Percentiles rank a stretch among this genome's conserved stretches.
phyloP scores from a whole-genome alignment of 2,113 vertebrate species.

The Marmota monax region DNA sequence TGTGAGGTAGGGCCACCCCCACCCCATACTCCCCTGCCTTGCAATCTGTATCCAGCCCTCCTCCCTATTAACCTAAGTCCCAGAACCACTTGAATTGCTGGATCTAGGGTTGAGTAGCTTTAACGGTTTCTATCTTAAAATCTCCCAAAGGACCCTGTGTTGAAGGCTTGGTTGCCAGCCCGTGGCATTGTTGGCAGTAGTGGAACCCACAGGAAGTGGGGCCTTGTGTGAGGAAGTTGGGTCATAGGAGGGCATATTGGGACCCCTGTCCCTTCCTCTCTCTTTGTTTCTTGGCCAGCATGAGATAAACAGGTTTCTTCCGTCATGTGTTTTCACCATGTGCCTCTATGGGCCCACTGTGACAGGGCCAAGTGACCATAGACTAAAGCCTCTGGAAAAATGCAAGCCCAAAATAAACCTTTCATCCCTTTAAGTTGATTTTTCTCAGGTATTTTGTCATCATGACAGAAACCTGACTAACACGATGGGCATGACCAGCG shows the following conservation, averaged over 20 bases:
- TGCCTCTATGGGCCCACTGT: not conserved
- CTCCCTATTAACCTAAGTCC: not conserved
- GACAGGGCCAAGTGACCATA: not conserved
- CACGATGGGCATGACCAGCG: not conserved
- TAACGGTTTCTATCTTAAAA: not conserved
- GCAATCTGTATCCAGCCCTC: not conserved
- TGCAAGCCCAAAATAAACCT: not conserved
- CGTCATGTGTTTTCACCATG: not conserved
- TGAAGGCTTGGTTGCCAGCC: not conserved
- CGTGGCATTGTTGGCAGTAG: no score
- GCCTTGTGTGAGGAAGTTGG: not conserved
- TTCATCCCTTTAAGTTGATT: not conserved
- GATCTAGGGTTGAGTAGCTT: not conserved
- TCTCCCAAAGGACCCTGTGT: not conserved
- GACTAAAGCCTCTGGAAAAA: not conserved
- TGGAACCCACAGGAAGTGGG: not conserved
- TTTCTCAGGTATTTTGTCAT: not conserved
- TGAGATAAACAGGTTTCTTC: not conserved
- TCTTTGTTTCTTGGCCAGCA: not conserved
- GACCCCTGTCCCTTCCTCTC: no score
- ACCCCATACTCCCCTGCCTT: not conserved
- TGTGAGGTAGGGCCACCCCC: accelerated
- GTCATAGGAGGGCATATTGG: not conserved
- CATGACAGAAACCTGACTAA: not conserved
- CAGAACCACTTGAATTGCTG: not conserved